phyloP scores from a whole-genome alignment of 2,888 invertebrate species.

The Himalopsyche japonica region DNA sequence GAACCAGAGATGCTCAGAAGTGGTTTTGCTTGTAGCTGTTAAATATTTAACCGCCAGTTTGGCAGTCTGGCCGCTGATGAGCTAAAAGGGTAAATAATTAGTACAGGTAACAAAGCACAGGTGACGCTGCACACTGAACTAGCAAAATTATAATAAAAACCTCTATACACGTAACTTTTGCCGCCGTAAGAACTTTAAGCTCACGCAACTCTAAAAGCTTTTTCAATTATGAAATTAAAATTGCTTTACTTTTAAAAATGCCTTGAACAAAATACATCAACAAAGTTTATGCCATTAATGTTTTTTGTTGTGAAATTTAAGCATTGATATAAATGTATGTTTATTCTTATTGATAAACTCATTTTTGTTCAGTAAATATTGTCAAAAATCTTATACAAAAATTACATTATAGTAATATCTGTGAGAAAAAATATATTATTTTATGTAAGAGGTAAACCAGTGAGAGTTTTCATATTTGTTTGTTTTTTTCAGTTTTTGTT shows the following conservation, averaged over 20 bases:
- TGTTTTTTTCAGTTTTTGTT: too few species aligned
- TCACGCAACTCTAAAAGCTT: not conserved
- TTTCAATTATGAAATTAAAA: not conserved
- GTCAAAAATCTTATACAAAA: too few species aligned
- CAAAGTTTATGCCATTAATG: too few species aligned
- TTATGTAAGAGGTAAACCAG: too few species aligned
- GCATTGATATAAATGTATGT: too few species aligned
- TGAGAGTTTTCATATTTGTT: too few species aligned
- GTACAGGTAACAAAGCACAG: not conserved
- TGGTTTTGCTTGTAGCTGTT: constrained; percentile 1
- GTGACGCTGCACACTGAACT: not conserved
- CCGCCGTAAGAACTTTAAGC: not conserved
- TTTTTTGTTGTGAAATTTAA: too few species aligned
- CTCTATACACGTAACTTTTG: not conserved
- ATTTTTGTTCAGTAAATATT: too few species aligned
- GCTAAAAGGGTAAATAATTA: constrained; percentile 5
- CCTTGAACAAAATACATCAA: too few species aligned
- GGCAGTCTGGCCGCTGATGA: not conserved
- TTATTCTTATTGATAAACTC: too few species aligned
- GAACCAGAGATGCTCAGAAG: not conserved
- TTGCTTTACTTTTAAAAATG: not conserved
- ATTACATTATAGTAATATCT: too few species aligned
- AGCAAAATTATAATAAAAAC: not conserved
- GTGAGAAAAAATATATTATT: too few species aligned
- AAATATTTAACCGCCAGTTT: constrained; percentile 1